Evolutionary conservation across 2,113 vertebrate species (phyloP).

Genomic region (Morone chrysops): DNA sequence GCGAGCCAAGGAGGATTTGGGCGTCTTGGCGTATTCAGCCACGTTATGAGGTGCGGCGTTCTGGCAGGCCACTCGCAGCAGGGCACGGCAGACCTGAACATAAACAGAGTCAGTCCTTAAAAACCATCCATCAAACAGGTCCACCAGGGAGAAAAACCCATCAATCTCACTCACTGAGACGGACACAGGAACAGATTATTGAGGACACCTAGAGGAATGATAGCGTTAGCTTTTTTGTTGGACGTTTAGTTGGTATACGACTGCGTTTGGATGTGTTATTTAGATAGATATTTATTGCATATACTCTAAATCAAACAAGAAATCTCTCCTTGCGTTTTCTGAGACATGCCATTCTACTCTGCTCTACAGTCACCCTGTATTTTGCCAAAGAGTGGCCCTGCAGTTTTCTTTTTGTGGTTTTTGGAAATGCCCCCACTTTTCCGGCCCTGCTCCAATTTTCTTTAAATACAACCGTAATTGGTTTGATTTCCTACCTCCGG

Average conservation of each 20-base stretch:
- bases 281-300: slow-evolving; percentile 7
- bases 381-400: slow-evolving; percentile 63
- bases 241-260: neutral
- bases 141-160: slow-evolving; percentile 44
- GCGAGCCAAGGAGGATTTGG: slow-evolving; percentile 59
- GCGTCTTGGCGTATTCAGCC: slow-evolving; percentile 54
- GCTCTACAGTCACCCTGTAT: slow-evolving; percentile 37
- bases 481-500: slow-evolving; percentile 86
- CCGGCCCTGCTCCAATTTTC: slow-evolving; percentile 83
- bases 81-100: slow-evolving; percentile 63
- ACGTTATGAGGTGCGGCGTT: slow-evolving; percentile 50
- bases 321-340: slow-evolving; percentile 31
- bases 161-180: slow-evolving; percentile 51
- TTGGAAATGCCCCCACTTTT: slow-evolving; percentile 81
- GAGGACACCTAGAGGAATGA: slow-evolving; percentile 17
- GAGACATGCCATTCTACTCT: slow-evolving; percentile 22
- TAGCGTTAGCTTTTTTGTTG: neutral
- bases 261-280: slow-evolving; percentile 20
- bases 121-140: slow-evolving; percentile 65
- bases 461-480: slow-evolving; percentile 85
- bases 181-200: slow-evolving; percentile 30
- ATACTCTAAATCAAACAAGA: slow-evolving; percentile 19
- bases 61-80: slow-evolving; percentile 64
- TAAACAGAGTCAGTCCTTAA: slow-evolving; percentile 54
- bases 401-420: slow-evolving; percentile 79